Conservation (phyloP, 92 coral and sea anemone species). For the Phenganax stokvisi region DNA sequence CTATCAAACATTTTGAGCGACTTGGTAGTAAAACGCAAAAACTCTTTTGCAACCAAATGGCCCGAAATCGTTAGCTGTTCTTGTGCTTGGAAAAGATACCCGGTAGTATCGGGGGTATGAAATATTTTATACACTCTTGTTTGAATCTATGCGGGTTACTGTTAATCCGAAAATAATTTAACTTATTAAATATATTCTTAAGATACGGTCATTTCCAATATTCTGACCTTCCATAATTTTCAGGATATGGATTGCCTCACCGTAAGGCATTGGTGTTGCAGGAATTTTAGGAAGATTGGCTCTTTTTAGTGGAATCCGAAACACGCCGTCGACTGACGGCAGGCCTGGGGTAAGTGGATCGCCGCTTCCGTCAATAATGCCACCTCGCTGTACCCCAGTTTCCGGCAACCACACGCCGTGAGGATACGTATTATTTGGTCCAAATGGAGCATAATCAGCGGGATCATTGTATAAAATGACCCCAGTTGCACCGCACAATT, state of each 20-base stretch:
- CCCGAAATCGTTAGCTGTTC: too few species aligned
- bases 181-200: too few species aligned
- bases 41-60: too few species aligned
- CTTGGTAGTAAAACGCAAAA: too few species aligned
- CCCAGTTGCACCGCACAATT: constrained; percentile 65
- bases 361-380: constrained; percentile 41
- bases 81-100: too few species aligned
- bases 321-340: constrained; percentile 74
- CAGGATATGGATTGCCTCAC: constrained; percentile 53
- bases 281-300: constrained; percentile 58
- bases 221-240: constrained; percentile 50
- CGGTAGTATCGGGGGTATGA: too few species aligned
- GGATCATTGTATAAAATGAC: constrained; percentile 77
- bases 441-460: constrained; percentile 61
- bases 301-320: constrained; percentile 46
- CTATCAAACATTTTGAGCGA: too few species aligned
- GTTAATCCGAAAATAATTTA: too few species aligned
- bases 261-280: constrained; percentile 64
- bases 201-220: not conserved
- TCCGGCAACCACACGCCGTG: constrained; percentile 69
- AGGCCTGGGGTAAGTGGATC: constrained; percentile 77
- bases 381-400: constrained; percentile 70
- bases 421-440: constrained; percentile 54
- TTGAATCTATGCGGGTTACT: too few species aligned
- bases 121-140: too few species aligned